Evolutionary conservation across 2,888 invertebrate species (phyloP).

Genomic region (Osmoderma eremita): DNA sequence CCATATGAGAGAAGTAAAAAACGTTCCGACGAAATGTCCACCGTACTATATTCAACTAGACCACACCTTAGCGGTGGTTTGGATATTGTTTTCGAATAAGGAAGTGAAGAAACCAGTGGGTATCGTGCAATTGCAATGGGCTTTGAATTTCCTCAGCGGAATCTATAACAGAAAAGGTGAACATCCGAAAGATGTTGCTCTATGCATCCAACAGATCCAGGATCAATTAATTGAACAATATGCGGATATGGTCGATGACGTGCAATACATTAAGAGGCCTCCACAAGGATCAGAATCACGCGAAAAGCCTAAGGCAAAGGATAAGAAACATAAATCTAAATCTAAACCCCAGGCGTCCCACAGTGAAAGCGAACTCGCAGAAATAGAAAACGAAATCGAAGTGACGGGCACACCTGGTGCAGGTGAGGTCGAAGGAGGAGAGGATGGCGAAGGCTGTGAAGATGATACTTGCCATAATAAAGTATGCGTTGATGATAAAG

Average conservation of each 20-base stretch:
- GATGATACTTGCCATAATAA: constrained; percentile 28
- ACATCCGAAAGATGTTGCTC: constrained; percentile 59
- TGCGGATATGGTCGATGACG: constrained; percentile 54
- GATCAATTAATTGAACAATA: constrained; percentile 61
- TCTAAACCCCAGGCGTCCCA: constrained; percentile 3
- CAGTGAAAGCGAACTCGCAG: constrained; percentile 34
- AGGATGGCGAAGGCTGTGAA: constrained; percentile 11
- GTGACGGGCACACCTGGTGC: constrained; percentile 41
- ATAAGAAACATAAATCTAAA: constrained; percentile 18
- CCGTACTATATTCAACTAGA: constrained; percentile 62
- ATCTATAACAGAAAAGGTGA: constrained; percentile 57
- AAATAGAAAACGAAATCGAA: constrained; percentile 43
- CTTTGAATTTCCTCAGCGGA: constrained; percentile 59
- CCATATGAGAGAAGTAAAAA: constrained; percentile 48
- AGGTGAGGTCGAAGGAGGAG: not conserved
- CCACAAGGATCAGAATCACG: not conserved
- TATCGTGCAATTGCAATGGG: constrained; percentile 64
- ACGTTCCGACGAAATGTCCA: constrained; percentile 56
- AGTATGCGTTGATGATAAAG: constrained; percentile 22
- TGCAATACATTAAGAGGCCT: constrained; percentile 34
- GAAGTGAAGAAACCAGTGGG: constrained; percentile 54
- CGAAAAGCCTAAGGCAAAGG: constrained; percentile 26
- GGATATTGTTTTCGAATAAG: constrained; percentile 59
- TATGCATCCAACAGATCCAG: constrained; percentile 60
- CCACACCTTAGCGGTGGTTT: constrained; percentile 63